phyloP scores from a whole-genome alignment of 2,888 invertebrate genomes.

The Cyrtodaria siliqua region DNA sequence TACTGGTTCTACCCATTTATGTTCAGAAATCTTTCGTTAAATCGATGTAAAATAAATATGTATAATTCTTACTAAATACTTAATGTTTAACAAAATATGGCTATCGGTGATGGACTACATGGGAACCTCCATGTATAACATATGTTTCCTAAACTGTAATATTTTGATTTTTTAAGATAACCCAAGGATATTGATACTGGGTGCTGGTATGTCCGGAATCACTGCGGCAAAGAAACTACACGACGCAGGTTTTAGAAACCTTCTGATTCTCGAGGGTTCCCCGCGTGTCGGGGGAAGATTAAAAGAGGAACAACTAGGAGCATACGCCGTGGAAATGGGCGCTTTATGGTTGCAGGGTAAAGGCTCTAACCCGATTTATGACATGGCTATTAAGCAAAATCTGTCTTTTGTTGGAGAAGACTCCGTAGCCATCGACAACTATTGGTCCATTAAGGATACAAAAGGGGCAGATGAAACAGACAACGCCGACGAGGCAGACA shows the following conservation, averaged over 20 bases:
- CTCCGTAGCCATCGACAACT: constrained; percentile 2
- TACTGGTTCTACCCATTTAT: too few species aligned
- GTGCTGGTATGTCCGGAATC: constrained; percentile 38
- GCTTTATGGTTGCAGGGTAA: constrained; percentile 51
- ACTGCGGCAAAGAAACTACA: constrained; percentile 52
- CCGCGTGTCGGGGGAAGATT: constrained; percentile 50
- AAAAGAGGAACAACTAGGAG: constrained; percentile 23
- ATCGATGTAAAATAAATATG: too few species aligned
- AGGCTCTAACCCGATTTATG: constrained; percentile 46
- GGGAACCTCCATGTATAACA: too few species aligned
- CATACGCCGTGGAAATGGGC: constrained; percentile 49
- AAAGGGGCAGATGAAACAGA: constrained; percentile 37
- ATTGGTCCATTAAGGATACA: constrained; percentile 31
- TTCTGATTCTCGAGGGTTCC: constrained; percentile 53
- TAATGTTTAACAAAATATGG: too few species aligned
- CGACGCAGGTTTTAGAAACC: constrained; percentile 47
- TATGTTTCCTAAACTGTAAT: too few species aligned
- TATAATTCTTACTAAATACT: too few species aligned
- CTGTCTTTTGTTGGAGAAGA: constrained; percentile 17
- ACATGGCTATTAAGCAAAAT: constrained; percentile 12
- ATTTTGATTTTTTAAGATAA: constrained; percentile 6
- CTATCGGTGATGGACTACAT: too few species aligned
- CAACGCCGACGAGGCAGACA: constrained; percentile 4
- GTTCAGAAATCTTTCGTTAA: too few species aligned
- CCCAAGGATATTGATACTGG: constrained; percentile 27